These are phyloP conservation scores for Ramazzottius varieornatus DNA, from an alignment of 2,888 invertebrate genomes.

Conservation along the genomic window DNA sequence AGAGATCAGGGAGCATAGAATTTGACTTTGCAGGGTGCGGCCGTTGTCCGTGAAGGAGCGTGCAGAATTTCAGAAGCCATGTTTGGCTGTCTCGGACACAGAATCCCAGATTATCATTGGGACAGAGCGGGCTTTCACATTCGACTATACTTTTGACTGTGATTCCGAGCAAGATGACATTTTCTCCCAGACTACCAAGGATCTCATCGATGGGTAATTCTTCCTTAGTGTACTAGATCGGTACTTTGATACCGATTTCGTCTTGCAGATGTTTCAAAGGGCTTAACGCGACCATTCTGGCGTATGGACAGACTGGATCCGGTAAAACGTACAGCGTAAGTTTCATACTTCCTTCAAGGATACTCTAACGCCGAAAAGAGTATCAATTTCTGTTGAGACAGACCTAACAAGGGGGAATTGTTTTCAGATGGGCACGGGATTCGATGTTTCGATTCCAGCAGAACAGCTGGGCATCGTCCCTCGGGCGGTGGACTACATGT, in stretches of 20 bases:
- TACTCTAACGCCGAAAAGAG: background rate
- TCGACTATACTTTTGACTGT: constrained; percentile 77
- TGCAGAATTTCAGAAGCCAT: background rate
- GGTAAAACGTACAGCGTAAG: constrained; percentile 69
- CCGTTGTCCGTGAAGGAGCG: background rate
- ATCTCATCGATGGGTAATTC: constrained; percentile 50
- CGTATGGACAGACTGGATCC: constrained; percentile 91
- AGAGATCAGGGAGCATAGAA: background rate
- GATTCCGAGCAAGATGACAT: constrained; percentile 42
- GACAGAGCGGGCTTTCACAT: constrained; percentile 78
- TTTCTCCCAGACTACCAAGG: constrained; percentile 54
- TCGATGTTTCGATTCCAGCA: constrained; percentile 39
- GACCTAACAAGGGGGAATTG: background rate
- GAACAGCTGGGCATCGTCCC: constrained; percentile 65
- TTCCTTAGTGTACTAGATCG: constrained; percentile 8
- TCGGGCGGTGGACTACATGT: constrained; percentile 71
- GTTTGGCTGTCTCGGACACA: constrained; percentile 41
- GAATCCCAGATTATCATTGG: constrained; percentile 77
- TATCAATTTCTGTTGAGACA: background rate
- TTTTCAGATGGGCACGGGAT: constrained; percentile 66
- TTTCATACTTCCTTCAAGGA: no score
- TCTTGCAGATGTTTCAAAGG: constrained; percentile 48
- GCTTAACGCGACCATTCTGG: constrained; percentile 88
- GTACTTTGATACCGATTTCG: background rate
- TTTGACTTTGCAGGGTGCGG: background rate